These are phyloP conservation scores for Ichneumoninae sp. DNA, from an alignment of 2,888 invertebrate species.

Conservation along the genomic window DNA sequence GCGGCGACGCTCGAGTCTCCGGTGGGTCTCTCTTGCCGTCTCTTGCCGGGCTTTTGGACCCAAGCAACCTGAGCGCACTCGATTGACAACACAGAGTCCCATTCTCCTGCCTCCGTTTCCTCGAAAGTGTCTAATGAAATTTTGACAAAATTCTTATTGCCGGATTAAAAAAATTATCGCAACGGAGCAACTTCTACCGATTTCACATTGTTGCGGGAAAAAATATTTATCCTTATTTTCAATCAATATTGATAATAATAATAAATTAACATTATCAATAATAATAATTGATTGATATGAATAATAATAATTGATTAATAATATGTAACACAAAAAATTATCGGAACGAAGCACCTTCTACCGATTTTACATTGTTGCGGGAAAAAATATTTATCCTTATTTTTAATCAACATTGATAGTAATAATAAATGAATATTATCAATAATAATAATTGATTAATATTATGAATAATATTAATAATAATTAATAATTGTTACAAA, in stretches of 20 bases:
- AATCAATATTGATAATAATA: background rate
- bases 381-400: background rate
- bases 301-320: background rate
- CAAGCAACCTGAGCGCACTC: slow-evolving; percentile 38
- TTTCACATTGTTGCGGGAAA: background rate
- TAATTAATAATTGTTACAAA: background rate
- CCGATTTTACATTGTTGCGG: too few species aligned
- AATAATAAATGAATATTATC: background rate
- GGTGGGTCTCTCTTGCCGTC: slow-evolving; percentile 54
- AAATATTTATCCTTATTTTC: background rate
- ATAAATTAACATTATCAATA: background rate
- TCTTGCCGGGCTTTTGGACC: slow-evolving; percentile 19
- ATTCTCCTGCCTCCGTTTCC: slow-evolving; percentile 14
- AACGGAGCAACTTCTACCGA: too few species aligned
- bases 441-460: background rate
- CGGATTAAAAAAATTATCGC: background rate
- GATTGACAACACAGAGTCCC: slow-evolving; percentile 11
- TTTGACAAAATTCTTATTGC: background rate
- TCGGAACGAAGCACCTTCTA: too few species aligned
- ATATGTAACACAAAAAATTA: background rate
- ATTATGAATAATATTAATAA: background rate
- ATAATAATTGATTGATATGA: background rate
- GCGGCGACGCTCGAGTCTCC: slow-evolving; percentile 45
- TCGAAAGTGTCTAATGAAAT: slow-evolving; percentile 9
- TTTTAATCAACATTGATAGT: background rate